Evolutionary conservation across 2,888 invertebrate genomes (phyloP), one percentile per base, ranked within the genome.

Genomic region (Norana najaformis): DNA sequence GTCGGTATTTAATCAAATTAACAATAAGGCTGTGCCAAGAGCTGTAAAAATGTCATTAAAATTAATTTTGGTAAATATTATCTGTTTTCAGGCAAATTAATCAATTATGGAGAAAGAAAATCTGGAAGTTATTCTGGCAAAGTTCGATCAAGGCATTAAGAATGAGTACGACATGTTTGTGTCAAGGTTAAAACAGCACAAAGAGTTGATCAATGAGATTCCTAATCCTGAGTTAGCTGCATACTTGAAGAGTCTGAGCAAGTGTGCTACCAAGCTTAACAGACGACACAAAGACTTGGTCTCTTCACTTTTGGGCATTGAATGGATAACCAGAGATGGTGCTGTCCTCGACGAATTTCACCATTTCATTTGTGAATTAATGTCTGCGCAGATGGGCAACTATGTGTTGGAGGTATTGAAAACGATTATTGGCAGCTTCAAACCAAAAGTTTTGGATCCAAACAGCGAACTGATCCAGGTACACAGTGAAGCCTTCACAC

Each of bases 381-480:
- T 97, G 90, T 96, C 96, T 88, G 96, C 96, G 2, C 97, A 97
- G 92, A 96, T 96, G 92, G 96, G 96, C 93, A 96, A 97, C 16
- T 88, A 35, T 94, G 95, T 96, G 11, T 96, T 96, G 92, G 95
- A 96, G 92, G 96, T 96, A 20, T 95, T 97, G 88, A 95, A 96
- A 89, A 96, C 96, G 93, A 94, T 97, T 90, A 95, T 97, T n/a
- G 93, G 94, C 53, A 95, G 96, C 88, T 97, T 97, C 95, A 95
- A 96, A 93, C 96, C 96, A 92, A 95, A 92, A 91, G 92, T 91
- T 82, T 37, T 20, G 83, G 41, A 90, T 90, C 89, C 38, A 13
- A 53, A 37, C 35, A 8, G 47, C 34, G 69, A 47, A 89, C 18
- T 89, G 18, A 53, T 35, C 4, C n/a, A n/a, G 14, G 20, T 6